phyloP scores from a whole-genome alignment of 2,797 vertebrate species.

The Neoniphon sammara region DNA sequence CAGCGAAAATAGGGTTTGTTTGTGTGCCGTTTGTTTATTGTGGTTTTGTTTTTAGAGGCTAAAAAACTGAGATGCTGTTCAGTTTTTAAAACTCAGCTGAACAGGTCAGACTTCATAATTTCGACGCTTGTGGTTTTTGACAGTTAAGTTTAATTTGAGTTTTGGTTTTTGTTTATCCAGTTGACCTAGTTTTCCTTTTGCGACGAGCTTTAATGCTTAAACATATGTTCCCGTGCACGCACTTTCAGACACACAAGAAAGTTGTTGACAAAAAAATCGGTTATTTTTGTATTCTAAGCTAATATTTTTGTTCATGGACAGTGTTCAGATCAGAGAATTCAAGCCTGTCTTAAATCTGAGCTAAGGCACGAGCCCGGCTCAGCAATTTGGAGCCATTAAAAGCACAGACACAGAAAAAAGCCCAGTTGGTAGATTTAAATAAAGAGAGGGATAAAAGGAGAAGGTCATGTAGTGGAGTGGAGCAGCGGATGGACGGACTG shows the following conservation, averaged over 20 bases:
- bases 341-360: no score
- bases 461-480: no score
- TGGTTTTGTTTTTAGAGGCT: background rate
- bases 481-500: no score
- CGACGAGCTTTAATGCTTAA: background rate
- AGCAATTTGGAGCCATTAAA: no score
- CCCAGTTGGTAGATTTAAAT: no score
- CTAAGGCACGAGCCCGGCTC: no score
- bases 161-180: background rate
- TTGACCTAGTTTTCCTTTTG: background rate
- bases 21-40: background rate
- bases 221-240: background rate
- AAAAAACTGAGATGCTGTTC: background rate
- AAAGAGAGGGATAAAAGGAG: no score
- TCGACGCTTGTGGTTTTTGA: background rate
- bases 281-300: background rate
- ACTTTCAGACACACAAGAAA: background rate
- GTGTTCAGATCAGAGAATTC: background rate
- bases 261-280: background rate
- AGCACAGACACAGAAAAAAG: no score
- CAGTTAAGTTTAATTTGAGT: background rate
- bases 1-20: background rate
- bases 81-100: background rate
- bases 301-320: background rate
- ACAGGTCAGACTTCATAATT: slow-evolving; percentile 24